Evolutionary conservation across 2,888 invertebrate species (phyloP).

Genomic region (Druceiella hillmani): DNA sequence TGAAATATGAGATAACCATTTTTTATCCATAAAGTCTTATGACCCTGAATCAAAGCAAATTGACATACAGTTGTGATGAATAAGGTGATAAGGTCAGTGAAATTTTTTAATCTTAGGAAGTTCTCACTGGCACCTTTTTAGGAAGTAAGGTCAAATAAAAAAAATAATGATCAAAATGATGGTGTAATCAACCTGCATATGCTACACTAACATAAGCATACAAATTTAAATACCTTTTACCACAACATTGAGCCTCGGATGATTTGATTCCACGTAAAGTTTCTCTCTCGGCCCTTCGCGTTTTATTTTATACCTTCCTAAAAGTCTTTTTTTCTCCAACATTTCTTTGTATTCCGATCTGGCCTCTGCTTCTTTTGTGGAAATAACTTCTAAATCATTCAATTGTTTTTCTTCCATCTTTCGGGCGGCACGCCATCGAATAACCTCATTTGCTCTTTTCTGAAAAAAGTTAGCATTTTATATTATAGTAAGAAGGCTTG

Average conservation of each 20-base stretch:
- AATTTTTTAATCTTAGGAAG: no score
- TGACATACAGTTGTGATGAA: no score
- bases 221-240: slow-evolving; percentile 59
- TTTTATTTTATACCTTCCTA: slow-evolving; percentile 54
- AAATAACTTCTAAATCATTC: slow-evolving; percentile 57
- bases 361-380: slow-evolving; percentile 61
- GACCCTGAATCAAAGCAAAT: no score
- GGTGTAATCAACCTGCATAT: no score
- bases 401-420: slow-evolving; percentile 58
- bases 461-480: slow-evolving; percentile 33
- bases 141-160: no score
- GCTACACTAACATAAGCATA: no score
- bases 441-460: slow-evolving; percentile 62
- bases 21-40: no score
- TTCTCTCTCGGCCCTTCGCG: slow-evolving; percentile 54
- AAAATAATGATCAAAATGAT: no score
- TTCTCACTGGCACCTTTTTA: no score
- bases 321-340: slow-evolving; percentile 53
- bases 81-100: no score
- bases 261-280: slow-evolving; percentile 40
- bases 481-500: no score
- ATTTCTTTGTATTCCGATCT: slow-evolving; percentile 56
- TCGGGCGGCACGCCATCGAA: slow-evolving; percentile 58
- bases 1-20: no score
- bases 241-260: slow-evolving; percentile 56